Base-by-base conservation (phyloP, 2,797 vertebrate species). In the Crenuchus spilurus region DNA sequence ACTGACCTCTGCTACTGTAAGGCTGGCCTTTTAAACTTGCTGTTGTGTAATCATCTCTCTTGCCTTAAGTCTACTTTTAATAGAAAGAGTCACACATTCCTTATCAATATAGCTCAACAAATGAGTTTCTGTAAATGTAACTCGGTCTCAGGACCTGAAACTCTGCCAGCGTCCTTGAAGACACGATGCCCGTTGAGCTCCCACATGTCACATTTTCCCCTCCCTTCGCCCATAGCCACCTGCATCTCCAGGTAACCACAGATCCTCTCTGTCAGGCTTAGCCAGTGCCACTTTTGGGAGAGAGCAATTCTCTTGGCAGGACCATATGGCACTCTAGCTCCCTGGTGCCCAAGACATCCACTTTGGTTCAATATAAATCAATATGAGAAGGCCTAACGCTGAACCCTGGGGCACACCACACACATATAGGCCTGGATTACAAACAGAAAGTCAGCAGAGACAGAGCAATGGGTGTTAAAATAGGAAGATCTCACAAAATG, bases 271-370 rank as follows among this genome's bases (percentile, higher is more conserved):
- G 41, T 44, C 51, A 48, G 52, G 69, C 65, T 64, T 70, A 71
- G 66, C 39, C 60, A 58, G 13, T 35, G 35, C 71, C 55, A 67
- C n/a, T 54, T 69, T 70, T 31, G 51, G 58, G 46, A 69, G 46
- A 75, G 60, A 75, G 72, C 60, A 70, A 30, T 44, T 72, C 75
- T 77, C 74, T 58, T 75, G 75, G 52, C 49, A 64, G 70, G 75
- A 68, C 83, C 83, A 83, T 84, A 81, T 83, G 83, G 51, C 57
- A 22, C 58, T 55, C 44, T 31, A 71, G 55, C 49, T 28, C 75
- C 76, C 54, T 16, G 33, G 41, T 52, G 76, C 9, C 67, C 41
- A 52, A 54, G 71, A 41, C 57, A 48, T 49, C 46, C 70, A 46
- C 70, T 49, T 28, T 20, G 55, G 24, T 63, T 67, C 57, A 60